These are phyloP conservation scores for Drosophila buzzatii DNA, from an alignment of 2,888 invertebrate genomes.

Conservation along the genomic window DNA sequence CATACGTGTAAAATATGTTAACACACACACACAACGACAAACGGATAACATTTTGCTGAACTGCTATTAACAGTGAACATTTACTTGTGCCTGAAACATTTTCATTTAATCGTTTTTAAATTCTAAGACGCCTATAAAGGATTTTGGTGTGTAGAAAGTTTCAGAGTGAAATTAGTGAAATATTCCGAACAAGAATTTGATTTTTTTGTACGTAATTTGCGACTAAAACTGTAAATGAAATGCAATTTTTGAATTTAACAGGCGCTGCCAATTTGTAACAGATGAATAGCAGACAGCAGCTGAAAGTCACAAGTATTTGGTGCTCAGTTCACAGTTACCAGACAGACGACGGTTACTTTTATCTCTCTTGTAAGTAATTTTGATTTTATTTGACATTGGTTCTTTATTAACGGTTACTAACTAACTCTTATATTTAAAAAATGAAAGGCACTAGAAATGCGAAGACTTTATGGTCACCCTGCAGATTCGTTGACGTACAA, in stretches of 20 bases:
- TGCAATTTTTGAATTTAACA: conserved; percentile 40
- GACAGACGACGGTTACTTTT: conserved; percentile 5
- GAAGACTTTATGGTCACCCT: conserved; percentile 1
- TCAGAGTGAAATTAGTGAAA: not conserved
- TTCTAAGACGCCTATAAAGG: not conserved
- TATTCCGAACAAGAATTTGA: not conserved
- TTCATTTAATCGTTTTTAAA: not conserved
- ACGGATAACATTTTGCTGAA: conserved; percentile 54
- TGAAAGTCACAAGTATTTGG: conserved; percentile 1
- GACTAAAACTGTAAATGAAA: not conserved
- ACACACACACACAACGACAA: conserved; percentile 33
- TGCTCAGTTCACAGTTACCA: conserved; percentile 25
- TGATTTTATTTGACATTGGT: not conserved
- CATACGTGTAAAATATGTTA: conserved; percentile 57
- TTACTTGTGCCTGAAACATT: not conserved
- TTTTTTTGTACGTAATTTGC: not conserved
- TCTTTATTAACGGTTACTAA: not conserved
- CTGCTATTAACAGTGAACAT: conserved; percentile 39
- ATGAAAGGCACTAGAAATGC: not conserved
- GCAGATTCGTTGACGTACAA: too few species aligned
- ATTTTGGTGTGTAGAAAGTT: not conserved
- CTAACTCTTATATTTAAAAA: not conserved
- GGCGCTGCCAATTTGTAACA: not conserved
- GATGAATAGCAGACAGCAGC: not conserved
- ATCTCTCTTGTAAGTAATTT: not conserved